Conservation (phyloP, 2,797 vertebrate species). For the Notamacropus eugenii region DNA sequence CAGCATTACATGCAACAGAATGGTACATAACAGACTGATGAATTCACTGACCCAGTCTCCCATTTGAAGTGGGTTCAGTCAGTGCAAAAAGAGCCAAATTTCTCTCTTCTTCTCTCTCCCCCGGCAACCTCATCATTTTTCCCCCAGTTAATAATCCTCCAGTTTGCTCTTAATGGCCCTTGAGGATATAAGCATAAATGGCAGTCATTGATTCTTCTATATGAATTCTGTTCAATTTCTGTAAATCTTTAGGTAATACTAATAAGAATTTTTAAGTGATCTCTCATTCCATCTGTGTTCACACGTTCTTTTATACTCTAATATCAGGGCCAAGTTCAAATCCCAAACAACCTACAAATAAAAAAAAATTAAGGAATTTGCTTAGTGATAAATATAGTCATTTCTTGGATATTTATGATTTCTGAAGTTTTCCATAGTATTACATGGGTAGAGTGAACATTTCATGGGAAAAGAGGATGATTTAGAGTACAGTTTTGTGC, state of each 20-base stretch:
- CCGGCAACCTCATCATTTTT: background rate
- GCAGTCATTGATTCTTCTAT: background rate
- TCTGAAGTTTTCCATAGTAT: constrained; percentile 8
- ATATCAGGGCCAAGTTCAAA: constrained; percentile 59
- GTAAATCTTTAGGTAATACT: background rate
- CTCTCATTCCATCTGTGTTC: background rate
- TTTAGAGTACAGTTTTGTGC: background rate
- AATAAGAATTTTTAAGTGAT: background rate
- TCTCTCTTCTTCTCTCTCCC: constrained; percentile 8
- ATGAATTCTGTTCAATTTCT: constrained; percentile 7
- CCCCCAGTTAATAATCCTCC: constrained; percentile 24
- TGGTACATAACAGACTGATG: background rate
- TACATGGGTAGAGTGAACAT: background rate
- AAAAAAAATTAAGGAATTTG: background rate
- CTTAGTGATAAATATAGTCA: background rate
- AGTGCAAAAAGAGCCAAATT: background rate
- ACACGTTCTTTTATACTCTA: constrained; percentile 27
- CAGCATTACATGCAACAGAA: background rate
- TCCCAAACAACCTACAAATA: constrained; percentile 42
- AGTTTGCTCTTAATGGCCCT: background rate
- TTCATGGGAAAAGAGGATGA: background rate
- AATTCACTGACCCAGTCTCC: background rate
- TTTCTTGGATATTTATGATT: background rate
- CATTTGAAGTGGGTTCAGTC: background rate
- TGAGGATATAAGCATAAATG: constrained; percentile 9